Percentiles rank a stretch among this genome's conserved stretches.
phyloP scores from a whole-genome alignment of 2,113 vertebrate species.

The Stictonetta naevosa region DNA sequence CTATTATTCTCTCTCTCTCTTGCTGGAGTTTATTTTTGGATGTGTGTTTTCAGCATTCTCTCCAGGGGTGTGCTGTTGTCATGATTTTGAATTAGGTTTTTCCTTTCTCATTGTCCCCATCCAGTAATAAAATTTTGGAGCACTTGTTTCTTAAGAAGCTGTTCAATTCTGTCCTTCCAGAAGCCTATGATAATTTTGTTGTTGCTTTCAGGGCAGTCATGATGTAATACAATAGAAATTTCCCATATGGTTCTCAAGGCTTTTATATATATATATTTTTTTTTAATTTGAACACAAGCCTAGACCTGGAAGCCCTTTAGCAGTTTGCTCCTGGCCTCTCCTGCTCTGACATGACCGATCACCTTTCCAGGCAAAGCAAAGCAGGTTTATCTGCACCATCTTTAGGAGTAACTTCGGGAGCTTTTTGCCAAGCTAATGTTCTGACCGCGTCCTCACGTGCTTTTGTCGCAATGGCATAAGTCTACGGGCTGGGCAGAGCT shows the following conservation, averaged over 20 bases:
- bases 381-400: background rate
- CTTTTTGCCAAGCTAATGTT: background rate
- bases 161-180: background rate
- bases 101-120: background rate
- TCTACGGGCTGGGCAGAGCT: background rate
- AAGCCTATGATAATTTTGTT: background rate
- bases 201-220: background rate
- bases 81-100: background rate
- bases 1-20: background rate
- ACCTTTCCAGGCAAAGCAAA: background rate
- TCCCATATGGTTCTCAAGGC: background rate
- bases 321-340: background rate
- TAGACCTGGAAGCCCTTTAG: background rate
- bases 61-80: conserved; percentile 1
- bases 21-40: background rate
- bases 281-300: background rate
- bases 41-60: conserved; percentile 15
- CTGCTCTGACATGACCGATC: rapidly evolving
- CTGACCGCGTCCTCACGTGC: background rate
- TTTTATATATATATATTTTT: no score
- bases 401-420: background rate
- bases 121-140: background rate
- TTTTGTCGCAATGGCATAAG: background rate
- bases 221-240: background rate
- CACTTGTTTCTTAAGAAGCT: background rate